A percentile compares a stretch with the other conserved stretches of the same genome.
Evolutionary conservation across 23 tunicate species (phyloP).

Genomic region (Trididemnum clinides): DNA sequence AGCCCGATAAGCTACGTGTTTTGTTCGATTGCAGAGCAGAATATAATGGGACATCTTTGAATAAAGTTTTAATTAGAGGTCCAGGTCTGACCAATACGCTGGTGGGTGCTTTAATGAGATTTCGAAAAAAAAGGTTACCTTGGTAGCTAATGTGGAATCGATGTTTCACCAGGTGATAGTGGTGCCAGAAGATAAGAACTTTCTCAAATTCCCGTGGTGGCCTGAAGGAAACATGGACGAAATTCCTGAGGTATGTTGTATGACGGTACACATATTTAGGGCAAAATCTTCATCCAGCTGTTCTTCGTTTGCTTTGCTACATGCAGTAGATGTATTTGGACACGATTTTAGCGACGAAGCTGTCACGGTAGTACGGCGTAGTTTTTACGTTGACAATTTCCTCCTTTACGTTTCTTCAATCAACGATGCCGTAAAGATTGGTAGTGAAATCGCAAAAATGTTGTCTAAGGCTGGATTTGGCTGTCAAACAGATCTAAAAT

Average conservation of each 20-base stretch:
- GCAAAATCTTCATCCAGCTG: neutral
- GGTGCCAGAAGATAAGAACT: neutral
- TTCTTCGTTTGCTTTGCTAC: neutral
- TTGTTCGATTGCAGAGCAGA: conserved; percentile 9
- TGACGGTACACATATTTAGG: neutral
- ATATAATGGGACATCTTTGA: conserved; percentile 8
- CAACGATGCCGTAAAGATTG: neutral
- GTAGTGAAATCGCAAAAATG: neutral
- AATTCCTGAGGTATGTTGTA: neutral
- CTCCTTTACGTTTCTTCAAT: neutral
- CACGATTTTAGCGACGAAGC: neutral
- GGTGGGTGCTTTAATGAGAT: neutral
- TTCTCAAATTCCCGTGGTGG: neutral
- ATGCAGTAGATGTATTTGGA: neutral
- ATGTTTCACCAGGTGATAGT: conserved; percentile 3
- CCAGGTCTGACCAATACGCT: neutral
- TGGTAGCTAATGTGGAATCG: neutral
- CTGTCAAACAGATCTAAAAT: neutral
- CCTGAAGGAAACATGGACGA: neutral
- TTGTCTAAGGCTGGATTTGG: conserved; percentile 3
- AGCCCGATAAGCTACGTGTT: conserved; percentile 10
- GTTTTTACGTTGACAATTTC: neutral
- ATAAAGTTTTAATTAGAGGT: neutral
- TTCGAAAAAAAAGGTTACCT: neutral
- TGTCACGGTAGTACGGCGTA: neutral